Evolutionary conservation across 2,113 vertebrate species (phyloP), one percentile per base, ranked within the genome.

Genomic region (Pipa parva): DNA sequence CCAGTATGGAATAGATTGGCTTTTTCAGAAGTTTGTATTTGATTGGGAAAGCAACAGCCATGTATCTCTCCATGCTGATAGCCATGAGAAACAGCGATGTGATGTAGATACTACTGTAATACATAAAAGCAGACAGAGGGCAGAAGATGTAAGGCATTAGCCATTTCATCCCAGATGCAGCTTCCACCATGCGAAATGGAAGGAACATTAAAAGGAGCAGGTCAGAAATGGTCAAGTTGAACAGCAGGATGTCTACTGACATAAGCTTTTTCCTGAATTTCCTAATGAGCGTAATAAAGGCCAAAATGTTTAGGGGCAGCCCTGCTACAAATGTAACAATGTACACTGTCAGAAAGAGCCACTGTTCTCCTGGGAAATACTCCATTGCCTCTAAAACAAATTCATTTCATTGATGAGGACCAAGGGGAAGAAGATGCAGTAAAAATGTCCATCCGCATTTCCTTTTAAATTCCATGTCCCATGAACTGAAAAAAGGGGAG

Each of bases 51-150:
- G 90, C 92, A 22, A 93, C 93, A 0, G 92, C 90, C 5, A 95
- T 77, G 63, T 93, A 96, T 27, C 93, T 86, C 74, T 95, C 92
- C 0, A 95, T 77, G 17, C 93, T 93, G 51, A 96, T 83, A 0
- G 88, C 92, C 0, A 88, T 92, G 69, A 95, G 80, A 59, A 92
- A 91, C 72, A 91, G 88, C 6, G 86, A 88, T 80, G 92, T 96
- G 78, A 88, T 88, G 77, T 96, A 96, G 79, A 95, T 92, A 77
- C 89, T 92, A 81, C 92, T 89, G 80, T 88, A 95, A 81, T 93
- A 95, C 75, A 90, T 59, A 27, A 92, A 93, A 17, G 82, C 80
- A 0, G 84, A 90, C 17, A 94, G 42, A 0, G 92, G 90, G 18
- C 94, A 97, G 8, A 93, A 74, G 0, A 22, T 0, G 4, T 78